Base-by-base conservation (phyloP, 2,888 invertebrate species). In the Drosophila mimica region DNA sequence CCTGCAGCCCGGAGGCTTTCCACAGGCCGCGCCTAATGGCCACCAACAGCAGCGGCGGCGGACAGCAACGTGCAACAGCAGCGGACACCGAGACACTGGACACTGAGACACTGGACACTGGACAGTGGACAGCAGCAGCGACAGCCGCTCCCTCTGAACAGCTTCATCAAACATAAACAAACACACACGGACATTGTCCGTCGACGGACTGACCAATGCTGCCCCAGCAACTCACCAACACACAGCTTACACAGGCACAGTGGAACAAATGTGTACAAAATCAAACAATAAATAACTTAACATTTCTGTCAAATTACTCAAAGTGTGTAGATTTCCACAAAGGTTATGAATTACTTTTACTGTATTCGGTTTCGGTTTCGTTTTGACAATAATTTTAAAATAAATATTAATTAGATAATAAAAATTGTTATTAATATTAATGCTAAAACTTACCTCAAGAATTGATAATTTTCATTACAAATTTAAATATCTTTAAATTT, bases 151-250 rank as follows among this genome's bases (percentile, higher is more conserved):
- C 78, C 88, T n/a, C 87, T 40, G 79, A 72, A 88, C 89, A 88
- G 88, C 86, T 88, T 82, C 85, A 85, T 89, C 89, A 88, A 77
- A 84, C 80, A 77, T 81, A 79, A 88, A 82, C 86, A 87, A 86
- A 86, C 82, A 86, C 76, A 74, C 74, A 68, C 71, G 52, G 76
- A 78, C 75, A 83, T 75, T 81, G 66, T 51, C 57, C 51, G 25
- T 15, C 46, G 46, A 25, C 46, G 4, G 46, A 57, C 63, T 81
- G 79, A 80, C 79, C 79, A 72, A 80, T 76, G 80, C 65, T 62
- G 76, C 71, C 71, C 75, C 61, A 57, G 54, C 69, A 53, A 52
- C 43, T 53, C 70, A 53, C 57, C 67, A 66, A 36, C 57, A 46
- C 52, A 38, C 20, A 30, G 34, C 57, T 40, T 30, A 13, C 36